Conservation (phyloP, 2,113 vertebrate species). For the Pimephales promelas region DNA sequence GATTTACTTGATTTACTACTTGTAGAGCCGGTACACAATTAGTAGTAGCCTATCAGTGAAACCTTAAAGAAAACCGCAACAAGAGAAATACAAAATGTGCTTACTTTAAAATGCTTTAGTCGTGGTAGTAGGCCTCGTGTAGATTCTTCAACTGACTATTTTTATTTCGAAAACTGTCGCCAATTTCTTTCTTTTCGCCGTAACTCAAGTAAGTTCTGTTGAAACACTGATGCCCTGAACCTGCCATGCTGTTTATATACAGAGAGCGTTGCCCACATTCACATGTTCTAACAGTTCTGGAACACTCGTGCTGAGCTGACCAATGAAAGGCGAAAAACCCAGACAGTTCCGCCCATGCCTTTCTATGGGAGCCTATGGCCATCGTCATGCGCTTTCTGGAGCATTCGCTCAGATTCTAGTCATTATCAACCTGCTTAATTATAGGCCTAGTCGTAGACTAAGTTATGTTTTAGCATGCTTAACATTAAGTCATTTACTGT, state of each 20-base stretch:
- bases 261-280: neutral
- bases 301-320: neutral
- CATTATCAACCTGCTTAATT: neutral
- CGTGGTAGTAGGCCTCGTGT: too few species aligned
- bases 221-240: neutral
- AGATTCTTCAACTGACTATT: neutral
- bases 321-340: neutral
- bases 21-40: neutral
- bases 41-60: neutral
- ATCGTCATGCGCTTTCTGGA: neutral
- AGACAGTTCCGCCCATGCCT: neutral
- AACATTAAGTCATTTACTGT: neutral
- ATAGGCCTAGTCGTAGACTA: neutral
- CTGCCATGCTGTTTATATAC: neutral
- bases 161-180: neutral
- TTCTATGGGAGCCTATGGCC: neutral
- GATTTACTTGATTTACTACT: neutral
- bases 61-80: neutral
- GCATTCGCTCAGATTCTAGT: neutral
- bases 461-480: neutral
- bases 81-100: neutral
- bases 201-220: too few species aligned
- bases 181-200: neutral
- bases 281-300: conserved; percentile 2
- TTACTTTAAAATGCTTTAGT: neutral